Base-by-base conservation (phyloP, 1,140 invertebrate genomes). In the Nautilus pompilius region DNA sequence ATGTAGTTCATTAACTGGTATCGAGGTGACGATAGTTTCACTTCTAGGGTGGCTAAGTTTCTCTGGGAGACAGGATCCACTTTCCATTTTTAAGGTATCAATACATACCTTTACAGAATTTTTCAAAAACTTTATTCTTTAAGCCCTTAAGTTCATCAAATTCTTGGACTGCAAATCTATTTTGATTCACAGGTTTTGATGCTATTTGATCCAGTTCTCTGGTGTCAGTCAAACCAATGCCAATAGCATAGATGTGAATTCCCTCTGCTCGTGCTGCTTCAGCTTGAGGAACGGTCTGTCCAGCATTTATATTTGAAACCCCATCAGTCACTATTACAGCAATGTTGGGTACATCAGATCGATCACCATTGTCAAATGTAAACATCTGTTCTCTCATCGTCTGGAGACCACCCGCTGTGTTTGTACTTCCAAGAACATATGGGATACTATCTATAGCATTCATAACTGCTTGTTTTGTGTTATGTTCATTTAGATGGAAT, bases 91-190 rank as follows among this genome's bases (percentile, higher is more conserved):
- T n/a, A n/a, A n/a, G n/a, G n/a, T n/a, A n/a, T n/a, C n/a, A n/a
- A n/a, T n/a, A n/a, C n/a, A n/a, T n/a, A n/a, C n/a, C n/a, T n/a
- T n/a, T n/a, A n/a, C n/a, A n/a, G n/a, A n/a, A 53, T 24, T 6
- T 24, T 24, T 53, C 49, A 28, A 53, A 53, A 20, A 60, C 22
- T n/a, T 58, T 64, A 4, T 76, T 66, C 64, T 70, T 66, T 5
- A 80, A 57, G 41, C 51, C 59, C 32, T 60, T 46, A 17, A 80
- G 62, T 45, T 75, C 70, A 60, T 77, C 76, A 63, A 78, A 79
- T 26, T 66, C 46, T 3, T 67, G 49, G 5, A 79, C 77, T 46
- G 65, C 68, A 54, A 79, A 74, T 20, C 60, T 71, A 56, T 76
- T 73, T 1, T 64, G 62, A 22, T 26, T n/a, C 0, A 67, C 63